A percentile compares a stretch with the other conserved stretches of the same genome.
These are phyloP conservation scores for Noctua janthe DNA, from an alignment of 2,888 invertebrate genomes.

Conservation along the genomic window DNA sequence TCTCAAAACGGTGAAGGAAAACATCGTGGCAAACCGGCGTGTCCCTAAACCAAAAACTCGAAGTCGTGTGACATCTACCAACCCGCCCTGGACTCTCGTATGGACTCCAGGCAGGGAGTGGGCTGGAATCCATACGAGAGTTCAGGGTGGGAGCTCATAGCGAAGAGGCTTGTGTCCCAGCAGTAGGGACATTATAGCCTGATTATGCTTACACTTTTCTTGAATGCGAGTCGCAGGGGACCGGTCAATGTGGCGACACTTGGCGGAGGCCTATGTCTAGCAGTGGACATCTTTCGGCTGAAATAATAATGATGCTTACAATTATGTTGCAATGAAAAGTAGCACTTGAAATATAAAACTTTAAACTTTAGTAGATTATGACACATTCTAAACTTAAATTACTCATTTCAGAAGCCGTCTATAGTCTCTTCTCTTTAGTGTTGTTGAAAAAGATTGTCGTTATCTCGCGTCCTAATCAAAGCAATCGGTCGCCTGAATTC, in stretches of 20 bases:
- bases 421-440: background rate
- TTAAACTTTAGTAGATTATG: background rate
- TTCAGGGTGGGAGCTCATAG: background rate
- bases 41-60: no score
- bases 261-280: no score
- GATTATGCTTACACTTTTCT: background rate
- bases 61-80: background rate
- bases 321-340: background rate
- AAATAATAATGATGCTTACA: no score
- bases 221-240: no score
- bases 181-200: background rate
- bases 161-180: background rate
- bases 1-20: background rate
- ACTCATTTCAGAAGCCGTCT: background rate
- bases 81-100: background rate
- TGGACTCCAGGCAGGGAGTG: background rate
- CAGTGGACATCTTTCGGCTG: no score
- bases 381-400: background rate
- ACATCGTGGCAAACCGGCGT: background rate
- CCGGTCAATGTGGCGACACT: no score
- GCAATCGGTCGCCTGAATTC: background rate
- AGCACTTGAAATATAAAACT: background rate
- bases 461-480: constrained; percentile 11
- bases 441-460: background rate
- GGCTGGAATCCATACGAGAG: no score